Evolutionary conservation across 2,797 vertebrate genomes (phyloP), one percentile per base, ranked within the genome.

Genomic region (Chelon labrosus): DNA sequence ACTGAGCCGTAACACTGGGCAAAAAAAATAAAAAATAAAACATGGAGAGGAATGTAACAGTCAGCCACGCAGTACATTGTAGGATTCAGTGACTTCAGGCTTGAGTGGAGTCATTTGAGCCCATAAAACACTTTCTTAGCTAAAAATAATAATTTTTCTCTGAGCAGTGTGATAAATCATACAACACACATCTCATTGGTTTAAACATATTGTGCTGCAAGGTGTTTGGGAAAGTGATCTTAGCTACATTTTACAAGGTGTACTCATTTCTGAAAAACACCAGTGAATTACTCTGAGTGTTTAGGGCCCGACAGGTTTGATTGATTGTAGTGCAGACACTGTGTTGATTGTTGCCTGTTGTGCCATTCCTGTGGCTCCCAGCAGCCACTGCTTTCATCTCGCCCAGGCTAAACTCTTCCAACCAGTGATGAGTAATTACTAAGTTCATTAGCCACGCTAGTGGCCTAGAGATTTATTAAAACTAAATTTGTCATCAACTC

Each of bases 311-410:
- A 96, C 97, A 95, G 91, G 85, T 95, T 87, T 98, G 96, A 98
- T 96, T 95, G 97, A 97, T 97, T 95, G 95, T 95, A 91, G 95
- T 88, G 91, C 93, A 95, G 94, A 93, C 89, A 94, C 87, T 92
- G 92, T 96, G 96, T 94, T 95, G 95, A 95, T 95, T 96, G 96
- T 94, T 93, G 91, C 86, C 93, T 92, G 91, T 93, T 94, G 92
- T 93, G 91, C 91, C 85, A 57, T 89, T 91, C 84, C 88, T 89
- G 84, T 86, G 83, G 90, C 86, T 95, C 93, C 92, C 92, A 89
- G 93, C 95, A 89, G 93, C 93, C 93, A 90, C 91, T 89, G 91
- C 91, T 90, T 93, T 94, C 94, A 91, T 90, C 89, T 88, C 82
- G 80, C 89, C 83, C 85, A 10, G 75, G 81, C 87, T 88, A 88